These are phyloP conservation scores for Hymenochirus boettgeri DNA, from an alignment of 2,113 vertebrate genomes.

Conservation along the genomic window DNA sequence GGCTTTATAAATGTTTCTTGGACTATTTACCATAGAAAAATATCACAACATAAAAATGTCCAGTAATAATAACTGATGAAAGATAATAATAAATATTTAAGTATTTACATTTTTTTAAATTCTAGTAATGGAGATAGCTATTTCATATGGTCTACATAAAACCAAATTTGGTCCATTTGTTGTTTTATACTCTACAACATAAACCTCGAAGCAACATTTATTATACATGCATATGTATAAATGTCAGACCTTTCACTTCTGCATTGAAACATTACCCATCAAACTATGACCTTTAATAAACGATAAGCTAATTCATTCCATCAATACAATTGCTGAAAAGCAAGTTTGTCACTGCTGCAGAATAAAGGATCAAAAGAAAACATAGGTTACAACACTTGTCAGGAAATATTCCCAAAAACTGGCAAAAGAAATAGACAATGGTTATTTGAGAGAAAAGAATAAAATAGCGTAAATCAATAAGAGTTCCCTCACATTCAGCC, in stretches of 20 bases:
- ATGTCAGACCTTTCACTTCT: neutral
- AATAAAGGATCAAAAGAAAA: neutral
- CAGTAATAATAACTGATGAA: too few species aligned
- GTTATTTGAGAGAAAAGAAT: neutral
- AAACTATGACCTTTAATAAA: constrained; percentile 8
- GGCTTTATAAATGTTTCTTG: too few species aligned
- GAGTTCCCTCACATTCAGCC: neutral
- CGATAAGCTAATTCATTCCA: neutral
- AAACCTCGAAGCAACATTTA: neutral
- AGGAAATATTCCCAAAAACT: neutral
- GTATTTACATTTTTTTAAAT: too few species aligned
- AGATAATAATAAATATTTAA: too few species aligned
- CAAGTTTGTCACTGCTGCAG: neutral
- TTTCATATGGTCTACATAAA: too few species aligned
- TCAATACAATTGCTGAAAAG: neutral
- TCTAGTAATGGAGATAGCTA: too few species aligned
- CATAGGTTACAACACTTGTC: neutral
- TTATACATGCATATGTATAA: neutral
- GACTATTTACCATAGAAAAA: too few species aligned
- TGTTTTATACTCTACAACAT: neutral
- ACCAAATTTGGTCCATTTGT: neutral
- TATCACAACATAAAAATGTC: too few species aligned
- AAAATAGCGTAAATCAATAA: neutral
- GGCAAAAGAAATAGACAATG: neutral
- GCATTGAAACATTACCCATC: constrained; percentile 5